Conservation (phyloP, 1,140 invertebrate species). For the Achroia grisella region DNA sequence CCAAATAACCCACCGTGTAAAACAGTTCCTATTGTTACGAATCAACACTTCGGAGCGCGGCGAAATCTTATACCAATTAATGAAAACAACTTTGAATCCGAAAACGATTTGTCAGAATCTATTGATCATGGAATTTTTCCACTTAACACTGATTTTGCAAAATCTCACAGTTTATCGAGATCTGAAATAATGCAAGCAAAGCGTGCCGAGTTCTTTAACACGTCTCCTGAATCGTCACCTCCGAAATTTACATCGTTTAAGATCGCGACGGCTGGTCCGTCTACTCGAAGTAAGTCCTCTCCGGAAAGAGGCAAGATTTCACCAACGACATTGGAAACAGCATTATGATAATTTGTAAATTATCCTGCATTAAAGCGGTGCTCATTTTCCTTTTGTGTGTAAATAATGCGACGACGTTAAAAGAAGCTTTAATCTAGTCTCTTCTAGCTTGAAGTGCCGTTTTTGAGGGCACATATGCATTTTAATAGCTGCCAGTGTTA, state of each 20-base stretch:
- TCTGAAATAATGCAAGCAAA: constrained; percentile 73
- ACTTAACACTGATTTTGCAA: constrained; percentile 37
- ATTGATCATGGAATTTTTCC: constrained; percentile 51
- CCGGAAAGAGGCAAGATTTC: constrained; percentile 51
- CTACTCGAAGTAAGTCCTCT: constrained; percentile 36
- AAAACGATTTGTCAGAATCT: constrained; percentile 26
- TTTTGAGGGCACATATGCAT: constrained; percentile 36
- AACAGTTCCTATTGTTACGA: constrained; percentile 64
- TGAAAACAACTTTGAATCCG: constrained; percentile 39
- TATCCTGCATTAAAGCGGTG: constrained; percentile 35
- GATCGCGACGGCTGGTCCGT: constrained; percentile 20
- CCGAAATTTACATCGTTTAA: constrained; percentile 57
- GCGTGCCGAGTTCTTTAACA: constrained; percentile 73
- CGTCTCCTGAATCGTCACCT: constrained; percentile 39
- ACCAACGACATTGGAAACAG: constrained; percentile 75
- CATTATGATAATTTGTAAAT: constrained; percentile 69
- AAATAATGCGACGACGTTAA: constrained; percentile 50
- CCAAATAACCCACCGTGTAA: constrained; percentile 40
- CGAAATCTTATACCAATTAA: constrained; percentile 58
- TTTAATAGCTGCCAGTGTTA: constrained; percentile 34
- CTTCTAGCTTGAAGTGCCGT: constrained; percentile 60
- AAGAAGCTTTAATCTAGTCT: constrained; percentile 72
- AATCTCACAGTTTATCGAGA: constrained; percentile 48
- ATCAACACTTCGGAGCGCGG: constrained; percentile 63
- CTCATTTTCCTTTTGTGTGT: constrained; percentile 33